Conservation (phyloP, 2,797 vertebrate species). For the Simalia tracyae region DNA sequence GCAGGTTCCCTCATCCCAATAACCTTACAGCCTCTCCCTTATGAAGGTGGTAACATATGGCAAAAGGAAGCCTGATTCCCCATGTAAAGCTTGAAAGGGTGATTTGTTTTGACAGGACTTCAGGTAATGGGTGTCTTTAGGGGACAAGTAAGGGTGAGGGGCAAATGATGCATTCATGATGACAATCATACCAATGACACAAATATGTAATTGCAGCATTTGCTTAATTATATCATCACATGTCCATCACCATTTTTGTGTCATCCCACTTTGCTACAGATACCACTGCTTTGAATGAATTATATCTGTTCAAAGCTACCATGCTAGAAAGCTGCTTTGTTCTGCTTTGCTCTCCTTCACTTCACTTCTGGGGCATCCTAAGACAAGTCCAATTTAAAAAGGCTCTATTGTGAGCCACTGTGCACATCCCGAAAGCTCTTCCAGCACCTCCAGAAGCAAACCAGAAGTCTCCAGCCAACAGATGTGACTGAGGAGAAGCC, state of each 20-base stretch:
- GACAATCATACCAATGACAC: neutral
- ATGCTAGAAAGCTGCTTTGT: neutral
- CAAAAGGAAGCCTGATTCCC: neutral
- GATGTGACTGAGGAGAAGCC: neutral
- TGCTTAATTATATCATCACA: neutral
- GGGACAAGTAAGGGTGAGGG: neutral
- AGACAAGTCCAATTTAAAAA: neutral
- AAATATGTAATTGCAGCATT: neutral
- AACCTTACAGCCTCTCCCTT: neutral
- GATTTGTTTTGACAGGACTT: neutral
- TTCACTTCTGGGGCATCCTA: neutral
- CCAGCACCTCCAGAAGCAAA: neutral
- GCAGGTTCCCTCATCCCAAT: neutral
- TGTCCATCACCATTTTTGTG: neutral
- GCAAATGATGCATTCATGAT: neutral
- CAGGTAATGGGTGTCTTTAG: neutral
- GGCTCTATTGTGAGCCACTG: neutral
- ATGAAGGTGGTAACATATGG: neutral
- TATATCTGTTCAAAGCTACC: neutral
- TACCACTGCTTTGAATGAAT: neutral
- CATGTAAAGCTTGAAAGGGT: neutral
- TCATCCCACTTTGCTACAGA: neutral
- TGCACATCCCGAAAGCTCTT: neutral
- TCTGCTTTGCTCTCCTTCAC: neutral
- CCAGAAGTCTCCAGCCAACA: neutral